These are phyloP conservation scores for Sander lucioperca DNA, from an alignment of 2,113 vertebrate species.

Conservation along the genomic window DNA sequence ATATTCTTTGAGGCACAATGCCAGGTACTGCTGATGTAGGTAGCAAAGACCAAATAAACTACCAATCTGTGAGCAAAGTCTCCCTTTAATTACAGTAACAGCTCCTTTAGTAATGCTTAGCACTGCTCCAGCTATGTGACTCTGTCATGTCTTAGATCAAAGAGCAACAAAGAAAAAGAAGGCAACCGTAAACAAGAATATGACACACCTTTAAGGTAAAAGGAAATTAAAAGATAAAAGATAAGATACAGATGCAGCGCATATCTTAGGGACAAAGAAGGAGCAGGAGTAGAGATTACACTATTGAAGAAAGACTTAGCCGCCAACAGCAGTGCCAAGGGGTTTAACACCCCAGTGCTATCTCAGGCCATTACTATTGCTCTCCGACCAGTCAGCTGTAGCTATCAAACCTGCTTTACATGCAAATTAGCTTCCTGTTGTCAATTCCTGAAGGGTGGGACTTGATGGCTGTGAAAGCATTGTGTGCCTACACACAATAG, in stretches of 20 bases:
- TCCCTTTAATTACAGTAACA: constrained; percentile 66
- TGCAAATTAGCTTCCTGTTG: constrained; percentile 80
- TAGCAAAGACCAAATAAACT: constrained; percentile 38
- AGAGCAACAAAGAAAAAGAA: constrained; percentile 50
- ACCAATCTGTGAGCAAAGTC: constrained; percentile 42
- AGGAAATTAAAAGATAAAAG: constrained; percentile 68
- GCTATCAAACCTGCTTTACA: constrained; percentile 81
- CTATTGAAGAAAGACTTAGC: constrained; percentile 8
- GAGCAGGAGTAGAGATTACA: constrained; percentile 19
- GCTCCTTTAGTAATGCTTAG: constrained; percentile 50
- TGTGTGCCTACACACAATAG: constrained; percentile 51
- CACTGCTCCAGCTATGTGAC: constrained; percentile 36
- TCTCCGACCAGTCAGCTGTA: constrained; percentile 77
- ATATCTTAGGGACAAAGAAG: constrained; percentile 9
- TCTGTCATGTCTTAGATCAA: constrained; percentile 74
- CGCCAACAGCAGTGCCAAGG: constrained; percentile 45
- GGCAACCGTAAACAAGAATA: constrained; percentile 44
- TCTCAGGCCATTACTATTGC: constrained; percentile 73
- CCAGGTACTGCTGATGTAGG: constrained; percentile 42
- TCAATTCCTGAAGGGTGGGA: constrained; percentile 75
- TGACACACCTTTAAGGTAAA: constrained; percentile 49
- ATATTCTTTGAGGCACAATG: background rate
- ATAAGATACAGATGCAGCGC: constrained; percentile 51
- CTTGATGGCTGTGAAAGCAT: constrained; percentile 49
- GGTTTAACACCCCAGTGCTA: constrained; percentile 57